phyloP scores from a whole-genome alignment of 2,113 vertebrate genomes.

The Epinephelus cyanopodus region DNA sequence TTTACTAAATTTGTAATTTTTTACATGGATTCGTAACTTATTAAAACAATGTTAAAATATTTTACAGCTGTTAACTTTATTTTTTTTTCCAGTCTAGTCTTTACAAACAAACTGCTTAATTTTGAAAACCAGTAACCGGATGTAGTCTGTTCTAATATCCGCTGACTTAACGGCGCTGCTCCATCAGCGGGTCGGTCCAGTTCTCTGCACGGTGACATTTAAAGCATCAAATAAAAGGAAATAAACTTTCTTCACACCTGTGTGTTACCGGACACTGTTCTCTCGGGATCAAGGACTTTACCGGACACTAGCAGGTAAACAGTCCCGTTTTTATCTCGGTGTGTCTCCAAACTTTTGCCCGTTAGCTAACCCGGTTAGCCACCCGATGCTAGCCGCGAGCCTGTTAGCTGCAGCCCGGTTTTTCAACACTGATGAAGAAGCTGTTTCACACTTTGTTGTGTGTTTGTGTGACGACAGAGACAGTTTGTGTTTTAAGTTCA shows the following conservation, averaged over 20 bases:
- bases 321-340: not conserved
- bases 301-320: slow-evolving; percentile 2
- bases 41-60: too few species aligned
- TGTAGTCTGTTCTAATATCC: accelerated
- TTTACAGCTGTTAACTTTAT: too few species aligned
- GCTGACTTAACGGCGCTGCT: not conserved
- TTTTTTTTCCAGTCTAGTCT: too few species aligned
- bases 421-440: not conserved
- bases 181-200: not conserved
- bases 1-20: too few species aligned
- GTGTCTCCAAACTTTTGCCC: slow-evolving; percentile 27
- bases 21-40: too few species aligned
- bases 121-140: slow-evolving; percentile 8
- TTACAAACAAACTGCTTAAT: not conserved
- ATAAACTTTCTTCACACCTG: not conserved
- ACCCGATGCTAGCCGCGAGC: slow-evolving; percentile 40
- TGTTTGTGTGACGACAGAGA: not conserved
- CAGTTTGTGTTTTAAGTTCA: not conserved
- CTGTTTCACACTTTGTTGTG: not conserved
- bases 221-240: not conserved
- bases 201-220: not conserved
- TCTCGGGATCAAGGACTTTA: not conserved
- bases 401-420: not conserved
- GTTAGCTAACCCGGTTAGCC: slow-evolving; percentile 45
- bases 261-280: accelerated